Evolutionary conservation across 1,140 invertebrate genomes (phyloP).

Genomic region (Leptestheria dahalacensis): DNA sequence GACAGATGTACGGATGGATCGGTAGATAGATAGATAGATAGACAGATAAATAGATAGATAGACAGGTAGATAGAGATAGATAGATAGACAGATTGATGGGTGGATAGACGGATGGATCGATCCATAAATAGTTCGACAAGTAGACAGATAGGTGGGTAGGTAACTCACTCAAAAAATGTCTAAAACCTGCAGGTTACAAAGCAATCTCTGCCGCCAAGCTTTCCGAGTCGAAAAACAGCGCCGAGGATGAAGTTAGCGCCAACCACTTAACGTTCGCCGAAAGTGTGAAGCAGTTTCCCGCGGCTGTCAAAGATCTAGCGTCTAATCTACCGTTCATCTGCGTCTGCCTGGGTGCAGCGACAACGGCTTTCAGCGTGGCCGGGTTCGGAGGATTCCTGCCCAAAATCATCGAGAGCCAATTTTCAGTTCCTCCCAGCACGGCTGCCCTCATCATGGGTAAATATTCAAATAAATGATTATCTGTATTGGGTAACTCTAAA

Average conservation of each 20-base stretch:
- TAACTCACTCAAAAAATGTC: constrained; percentile 25
- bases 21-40: too few relatives aligned
- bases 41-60: too few relatives aligned
- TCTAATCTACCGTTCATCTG: constrained; percentile 65
- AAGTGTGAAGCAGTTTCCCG: constrained; percentile 45
- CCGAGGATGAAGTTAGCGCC: constrained; percentile 18
- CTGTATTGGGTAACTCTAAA: too few relatives aligned
- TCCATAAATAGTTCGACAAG: too few relatives aligned
- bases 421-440: constrained; percentile 49
- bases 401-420: constrained; percentile 71
- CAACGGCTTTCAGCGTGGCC: constrained; percentile 57
- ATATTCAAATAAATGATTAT: too few relatives aligned
- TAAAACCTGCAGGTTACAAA: constrained; percentile 35
- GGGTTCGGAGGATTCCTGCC: constrained; percentile 69
- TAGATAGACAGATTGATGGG: too few relatives aligned
- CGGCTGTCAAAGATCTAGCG: constrained; percentile 45
- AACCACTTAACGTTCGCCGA: constrained; percentile 21
- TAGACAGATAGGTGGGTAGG: too few relatives aligned
- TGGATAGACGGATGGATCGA: too few relatives aligned
- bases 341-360: constrained; percentile 58
- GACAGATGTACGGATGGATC: too few relatives aligned
- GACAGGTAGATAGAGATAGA: too few relatives aligned
- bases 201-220: constrained; percentile 43
- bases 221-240: constrained; percentile 15
- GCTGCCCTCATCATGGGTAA: constrained; percentile 61